These are phyloP conservation scores for Corythornis cristatus DNA, from an alignment of 2,113 vertebrate species.

Conservation along the genomic window DNA sequence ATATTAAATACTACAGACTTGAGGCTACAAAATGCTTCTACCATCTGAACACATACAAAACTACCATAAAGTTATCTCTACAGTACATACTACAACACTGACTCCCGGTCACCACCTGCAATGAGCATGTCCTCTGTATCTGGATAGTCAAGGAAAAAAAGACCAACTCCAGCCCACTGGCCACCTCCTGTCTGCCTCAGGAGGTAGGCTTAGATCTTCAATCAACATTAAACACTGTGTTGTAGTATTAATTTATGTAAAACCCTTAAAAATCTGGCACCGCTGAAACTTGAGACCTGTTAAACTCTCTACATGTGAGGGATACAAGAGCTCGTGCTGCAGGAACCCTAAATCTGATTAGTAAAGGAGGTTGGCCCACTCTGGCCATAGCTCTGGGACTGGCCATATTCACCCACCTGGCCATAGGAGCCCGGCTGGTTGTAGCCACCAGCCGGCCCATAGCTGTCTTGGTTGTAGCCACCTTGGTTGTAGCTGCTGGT, in stretches of 20 bases:
- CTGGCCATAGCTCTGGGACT: slow-evolving; percentile 74
- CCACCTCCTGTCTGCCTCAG: slow-evolving; percentile 37
- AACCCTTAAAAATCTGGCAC: slow-evolving; percentile 64
- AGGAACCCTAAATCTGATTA: slow-evolving; percentile 86
- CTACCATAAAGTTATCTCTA: slow-evolving; percentile 76
- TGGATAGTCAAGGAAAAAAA: slow-evolving; percentile 46
- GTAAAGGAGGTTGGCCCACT: slow-evolving; percentile 86
- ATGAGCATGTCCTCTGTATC: slow-evolving; percentile 16
- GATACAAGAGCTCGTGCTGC: slow-evolving; percentile 13
- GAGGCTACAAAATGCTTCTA: slow-evolving; percentile 76
- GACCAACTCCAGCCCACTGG: slow-evolving; percentile 53
- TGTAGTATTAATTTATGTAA: slow-evolving; percentile 61
- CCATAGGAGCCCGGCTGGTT: slow-evolving; percentile 74
- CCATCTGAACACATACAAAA: slow-evolving; percentile 73
- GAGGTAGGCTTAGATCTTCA: slow-evolving; percentile 41
- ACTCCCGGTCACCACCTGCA: slow-evolving; percentile 60
- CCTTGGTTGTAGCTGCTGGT: slow-evolving; percentile 85
- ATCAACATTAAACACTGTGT: neutral
- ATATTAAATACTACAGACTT: slow-evolving; percentile 75
- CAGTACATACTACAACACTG: slow-evolving; percentile 71
- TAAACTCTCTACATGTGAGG: slow-evolving; percentile 19
- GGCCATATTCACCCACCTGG: slow-evolving; percentile 82
- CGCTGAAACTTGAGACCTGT: slow-evolving; percentile 43
- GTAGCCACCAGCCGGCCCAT: slow-evolving; percentile 84
- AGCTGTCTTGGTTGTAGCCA: slow-evolving; percentile 86